A percentile compares a stretch with the other conserved stretches of the same genome.
Conservation (phyloP, 2,888 invertebrate genomes). For the Piscicola geometra region DNA sequence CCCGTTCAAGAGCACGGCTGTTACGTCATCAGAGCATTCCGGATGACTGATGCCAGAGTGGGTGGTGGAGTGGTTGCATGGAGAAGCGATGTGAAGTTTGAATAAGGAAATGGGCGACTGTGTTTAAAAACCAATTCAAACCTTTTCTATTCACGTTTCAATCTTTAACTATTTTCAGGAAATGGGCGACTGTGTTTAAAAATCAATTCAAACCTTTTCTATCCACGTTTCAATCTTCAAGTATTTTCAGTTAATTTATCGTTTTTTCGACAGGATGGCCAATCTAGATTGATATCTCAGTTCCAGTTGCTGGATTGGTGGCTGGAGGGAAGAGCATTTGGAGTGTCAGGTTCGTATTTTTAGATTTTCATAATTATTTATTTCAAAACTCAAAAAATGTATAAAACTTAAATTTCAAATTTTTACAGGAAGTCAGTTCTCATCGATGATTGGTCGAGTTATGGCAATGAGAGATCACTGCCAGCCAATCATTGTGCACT, state of each 20-base stretch:
- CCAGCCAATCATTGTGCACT: constrained; percentile 18
- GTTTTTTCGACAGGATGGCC: constrained; percentile 16
- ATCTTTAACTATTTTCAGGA: no score
- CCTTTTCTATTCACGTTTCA: no score
- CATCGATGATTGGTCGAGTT: not conserved
- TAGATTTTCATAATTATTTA: not conserved
- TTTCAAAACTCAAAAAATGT: no score
- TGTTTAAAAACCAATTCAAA: no score
- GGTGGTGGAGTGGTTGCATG: no score
- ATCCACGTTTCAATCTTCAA: no score
- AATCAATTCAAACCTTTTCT: no score
- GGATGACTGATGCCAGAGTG: constrained; percentile 30
- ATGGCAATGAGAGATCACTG: not conserved
- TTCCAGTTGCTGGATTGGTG: constrained; percentile 26
- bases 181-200: no score
- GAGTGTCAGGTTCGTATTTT: not conserved
- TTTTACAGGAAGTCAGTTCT: not conserved
- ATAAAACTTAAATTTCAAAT: no score
- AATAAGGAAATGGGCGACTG: no score
- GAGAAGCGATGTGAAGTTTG: no score
- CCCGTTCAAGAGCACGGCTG: not conserved
- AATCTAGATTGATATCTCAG: constrained; percentile 25
- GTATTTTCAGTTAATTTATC: no score
- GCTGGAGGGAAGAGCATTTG: constrained; percentile 3
- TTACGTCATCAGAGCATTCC: constrained; percentile 22